Evolutionary conservation across 2,113 vertebrate species (phyloP).

Genomic region (Poeciliopsis occidentalis): DNA sequence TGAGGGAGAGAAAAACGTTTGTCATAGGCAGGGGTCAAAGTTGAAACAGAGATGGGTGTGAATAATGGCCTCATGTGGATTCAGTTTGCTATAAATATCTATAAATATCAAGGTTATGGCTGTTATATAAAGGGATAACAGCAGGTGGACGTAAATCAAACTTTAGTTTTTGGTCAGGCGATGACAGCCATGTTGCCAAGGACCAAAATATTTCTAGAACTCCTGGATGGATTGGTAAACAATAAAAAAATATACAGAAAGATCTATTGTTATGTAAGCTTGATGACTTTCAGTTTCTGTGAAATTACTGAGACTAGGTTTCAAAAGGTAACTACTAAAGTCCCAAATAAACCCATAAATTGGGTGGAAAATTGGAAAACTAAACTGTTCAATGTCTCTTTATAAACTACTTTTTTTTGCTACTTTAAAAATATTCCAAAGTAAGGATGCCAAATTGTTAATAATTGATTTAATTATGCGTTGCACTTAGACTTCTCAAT

Average conservation of each 20-base stretch:
- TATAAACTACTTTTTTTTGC: no score
- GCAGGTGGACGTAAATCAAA: background rate
- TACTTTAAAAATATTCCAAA: no score
- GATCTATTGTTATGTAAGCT: no score
- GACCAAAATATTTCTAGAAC: background rate
- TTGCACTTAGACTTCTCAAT: no score
- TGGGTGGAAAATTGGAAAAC: background rate
- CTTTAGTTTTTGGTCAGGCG: background rate
- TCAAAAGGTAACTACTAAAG: background rate
- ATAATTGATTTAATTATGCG: no score
- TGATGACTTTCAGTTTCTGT: background rate
- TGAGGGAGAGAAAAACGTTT: conserved; percentile 53
- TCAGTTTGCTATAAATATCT: conserved; percentile 1
- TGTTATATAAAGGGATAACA: background rate
- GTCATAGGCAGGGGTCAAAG: conserved; percentile 35
- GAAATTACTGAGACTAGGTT: background rate
- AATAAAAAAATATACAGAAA: background rate
- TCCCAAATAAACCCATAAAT: background rate
- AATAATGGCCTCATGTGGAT: conserved; percentile 3
- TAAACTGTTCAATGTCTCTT: background rate
- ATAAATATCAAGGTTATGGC: conserved; percentile 13
- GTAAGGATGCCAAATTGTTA: no score
- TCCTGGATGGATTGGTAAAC: background rate
- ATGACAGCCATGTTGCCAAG: background rate
- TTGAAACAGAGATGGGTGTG: conserved; percentile 32